Evolutionary conservation across 2,888 invertebrate genomes (phyloP).

Genomic region (Blastobasis adustella): DNA sequence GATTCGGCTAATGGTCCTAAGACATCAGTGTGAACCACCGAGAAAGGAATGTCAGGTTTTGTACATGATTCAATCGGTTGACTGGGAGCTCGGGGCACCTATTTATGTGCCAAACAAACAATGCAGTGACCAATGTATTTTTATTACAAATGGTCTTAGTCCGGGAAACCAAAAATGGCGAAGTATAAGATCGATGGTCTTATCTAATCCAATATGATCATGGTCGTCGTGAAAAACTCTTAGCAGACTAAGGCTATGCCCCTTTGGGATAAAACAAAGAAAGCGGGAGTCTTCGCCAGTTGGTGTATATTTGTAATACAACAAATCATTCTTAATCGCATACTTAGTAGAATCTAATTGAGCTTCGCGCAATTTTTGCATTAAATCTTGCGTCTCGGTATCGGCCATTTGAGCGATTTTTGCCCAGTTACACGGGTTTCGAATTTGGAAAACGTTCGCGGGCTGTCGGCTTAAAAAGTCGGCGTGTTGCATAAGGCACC

Average conservation of each 20-base stretch:
- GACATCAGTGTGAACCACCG: no score
- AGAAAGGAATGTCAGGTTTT: slow-evolving; percentile 1
- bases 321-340: slow-evolving; percentile 2
- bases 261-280: slow-evolving; percentile 1
- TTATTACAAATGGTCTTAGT: not conserved
- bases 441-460: not conserved
- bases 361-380: not conserved
- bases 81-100: not conserved
- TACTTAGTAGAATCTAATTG: slow-evolving; percentile 3
- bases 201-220: slow-evolving; percentile 1
- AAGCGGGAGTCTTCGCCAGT: not conserved
- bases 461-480: slow-evolving; percentile 27
- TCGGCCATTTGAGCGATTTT: not conserved
- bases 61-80: slow-evolving; percentile 2
- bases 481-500: slow-evolving; percentile 19
- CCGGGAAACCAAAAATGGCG: slow-evolving; percentile 5
- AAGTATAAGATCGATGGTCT: slow-evolving; percentile 1
- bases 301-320: slow-evolving; percentile 3
- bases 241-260: not conserved
- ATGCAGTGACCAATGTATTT: slow-evolving; percentile 1
- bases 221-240: slow-evolving; percentile 1
- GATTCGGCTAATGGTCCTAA: no score
- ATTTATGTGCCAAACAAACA: not conserved
- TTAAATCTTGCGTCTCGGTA: slow-evolving; percentile 1
- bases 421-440: no score